Percentiles rank a stretch among this genome's conserved stretches.
Conservation (phyloP, 1,140 invertebrate genomes). For the Myzus persicae region DNA sequence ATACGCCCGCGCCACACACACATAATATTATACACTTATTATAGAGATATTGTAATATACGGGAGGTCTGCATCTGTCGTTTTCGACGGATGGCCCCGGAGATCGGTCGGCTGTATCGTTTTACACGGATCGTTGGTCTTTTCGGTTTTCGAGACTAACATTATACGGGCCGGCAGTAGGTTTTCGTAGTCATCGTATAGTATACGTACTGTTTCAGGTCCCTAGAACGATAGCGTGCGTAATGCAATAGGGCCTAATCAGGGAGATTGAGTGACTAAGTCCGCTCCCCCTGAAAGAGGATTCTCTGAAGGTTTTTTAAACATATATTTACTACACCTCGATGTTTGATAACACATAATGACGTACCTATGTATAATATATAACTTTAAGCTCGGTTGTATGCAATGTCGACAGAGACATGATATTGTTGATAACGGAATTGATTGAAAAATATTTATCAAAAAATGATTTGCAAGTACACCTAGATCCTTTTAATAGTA, state of each 20-base stretch:
- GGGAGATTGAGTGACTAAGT: not conserved
- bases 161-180: not conserved
- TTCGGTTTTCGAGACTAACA: not conserved
- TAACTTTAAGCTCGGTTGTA: not conserved
- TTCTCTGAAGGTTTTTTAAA: not conserved
- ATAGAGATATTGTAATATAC: not conserved
- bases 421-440: not conserved
- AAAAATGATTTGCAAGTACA: not conserved
- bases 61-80: conserved; percentile 20
- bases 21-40: not conserved
- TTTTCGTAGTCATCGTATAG: not conserved
- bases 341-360: not conserved
- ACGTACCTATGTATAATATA: no score
- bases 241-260: not conserved
- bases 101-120: conserved; percentile 49
- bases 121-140: conserved; percentile 41
- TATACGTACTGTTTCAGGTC: not conserved
- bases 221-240: not conserved
- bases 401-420: not conserved
- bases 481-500: not conserved
- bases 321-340: not conserved
- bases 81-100: not conserved
- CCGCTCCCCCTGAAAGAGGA: not conserved
- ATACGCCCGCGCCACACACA: conserved; percentile 26
- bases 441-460: not conserved